phyloP scores from a whole-genome alignment of 2,113 vertebrate genomes.

The Tetrao urogallus region DNA sequence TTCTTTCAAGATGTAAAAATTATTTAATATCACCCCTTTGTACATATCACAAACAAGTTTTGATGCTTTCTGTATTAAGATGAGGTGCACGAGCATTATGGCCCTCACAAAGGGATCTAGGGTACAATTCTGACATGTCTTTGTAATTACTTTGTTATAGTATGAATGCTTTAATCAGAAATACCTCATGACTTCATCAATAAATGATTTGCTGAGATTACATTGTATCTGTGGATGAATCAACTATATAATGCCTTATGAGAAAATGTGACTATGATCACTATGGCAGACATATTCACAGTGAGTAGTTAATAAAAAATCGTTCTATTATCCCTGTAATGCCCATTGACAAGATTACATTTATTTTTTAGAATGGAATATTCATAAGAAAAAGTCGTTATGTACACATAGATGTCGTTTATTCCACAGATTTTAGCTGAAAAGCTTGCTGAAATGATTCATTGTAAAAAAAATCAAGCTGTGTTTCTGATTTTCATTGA shows the following conservation, averaged over 20 bases:
- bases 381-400: not conserved
- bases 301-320: not conserved
- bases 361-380: not conserved
- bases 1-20: not conserved
- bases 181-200: not conserved
- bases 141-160: not conserved
- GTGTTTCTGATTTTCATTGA: not conserved
- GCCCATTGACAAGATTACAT: not conserved
- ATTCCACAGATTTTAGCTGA: not conserved
- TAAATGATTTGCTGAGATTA: not conserved
- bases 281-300: not conserved
- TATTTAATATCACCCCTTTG: not conserved
- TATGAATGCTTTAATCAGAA: not conserved
- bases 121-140: not conserved
- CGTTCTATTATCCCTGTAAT: not conserved
- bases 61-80: not conserved
- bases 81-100: not conserved
- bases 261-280: not conserved
- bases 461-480: conserved; percentile 16
- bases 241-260: not conserved
- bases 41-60: not conserved
- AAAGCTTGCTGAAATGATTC: not conserved
- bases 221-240: not conserved
- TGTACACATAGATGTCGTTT: not conserved
- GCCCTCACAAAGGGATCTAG: not conserved